Evolutionary conservation across 2,888 invertebrate genomes (phyloP).

Genomic region (Caenorhabditis imperialis): DNA sequence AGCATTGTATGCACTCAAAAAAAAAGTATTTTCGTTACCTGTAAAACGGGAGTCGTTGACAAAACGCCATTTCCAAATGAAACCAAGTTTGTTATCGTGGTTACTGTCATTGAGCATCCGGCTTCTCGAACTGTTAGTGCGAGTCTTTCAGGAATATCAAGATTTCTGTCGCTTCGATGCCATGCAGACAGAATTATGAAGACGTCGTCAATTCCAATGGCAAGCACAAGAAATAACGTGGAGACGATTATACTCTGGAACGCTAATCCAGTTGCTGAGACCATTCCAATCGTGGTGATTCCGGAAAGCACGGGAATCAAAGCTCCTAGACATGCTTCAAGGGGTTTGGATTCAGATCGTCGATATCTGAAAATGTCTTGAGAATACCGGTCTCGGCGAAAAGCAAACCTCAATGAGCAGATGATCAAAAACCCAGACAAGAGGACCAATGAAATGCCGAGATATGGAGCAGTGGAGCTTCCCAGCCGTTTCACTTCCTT

Average conservation of each 20-base stretch:
- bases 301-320: conserved; percentile 66
- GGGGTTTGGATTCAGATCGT: conserved; percentile 61
- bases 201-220: conserved; percentile 70
- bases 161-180: conserved; percentile 61
- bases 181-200: conserved; percentile 69
- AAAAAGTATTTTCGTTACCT: conserved; percentile 18
- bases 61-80: conserved; percentile 71
- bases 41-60: conserved; percentile 68
- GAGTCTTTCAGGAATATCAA: conserved; percentile 56
- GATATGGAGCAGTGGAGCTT: conserved; percentile 62
- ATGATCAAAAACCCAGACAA: conserved; percentile 59
- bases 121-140: conserved; percentile 63
- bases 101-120: conserved; percentile 71
- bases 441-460: conserved; percentile 54
- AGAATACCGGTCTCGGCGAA: no score
- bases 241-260: conserved; percentile 70
- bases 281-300: conserved; percentile 66
- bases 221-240: conserved; percentile 66
- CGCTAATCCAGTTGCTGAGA: conserved; percentile 65
- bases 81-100: conserved; percentile 69
- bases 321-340: conserved; percentile 67
- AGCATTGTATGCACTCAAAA: neutral
- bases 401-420: conserved; percentile 63
- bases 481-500: conserved; percentile 64
- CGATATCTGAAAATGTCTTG: conserved; percentile 32